These are phyloP conservation scores for Dromius quadrimaculatus DNA, from an alignment of 2,888 invertebrate species.

Conservation along the genomic window DNA sequence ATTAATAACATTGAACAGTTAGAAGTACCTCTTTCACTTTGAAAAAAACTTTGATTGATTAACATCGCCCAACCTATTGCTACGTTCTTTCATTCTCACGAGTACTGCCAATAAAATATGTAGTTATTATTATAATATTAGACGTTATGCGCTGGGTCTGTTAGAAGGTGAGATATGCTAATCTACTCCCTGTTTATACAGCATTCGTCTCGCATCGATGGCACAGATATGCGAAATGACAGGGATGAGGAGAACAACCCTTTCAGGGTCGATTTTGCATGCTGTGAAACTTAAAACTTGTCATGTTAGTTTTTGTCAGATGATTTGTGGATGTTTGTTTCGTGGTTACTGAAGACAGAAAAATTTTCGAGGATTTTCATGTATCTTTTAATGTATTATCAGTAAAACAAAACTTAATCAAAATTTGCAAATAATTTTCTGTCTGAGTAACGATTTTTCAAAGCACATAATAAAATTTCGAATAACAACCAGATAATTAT, in stretches of 20 bases:
- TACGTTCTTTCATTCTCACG: too few species aligned
- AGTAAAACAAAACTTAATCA: too few species aligned
- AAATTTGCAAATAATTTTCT: too few species aligned
- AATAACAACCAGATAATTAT: too few species aligned
- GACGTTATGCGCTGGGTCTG: slow-evolving; percentile 25
- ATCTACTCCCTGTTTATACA: slow-evolving; percentile 42
- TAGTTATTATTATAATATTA: slow-evolving; percentile 48
- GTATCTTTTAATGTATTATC: too few species aligned
- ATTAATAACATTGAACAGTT: slow-evolving; percentile 27
- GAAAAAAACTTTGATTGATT: slow-evolving; percentile 25
- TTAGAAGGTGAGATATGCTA: slow-evolving; percentile 37
- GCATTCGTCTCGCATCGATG: slow-evolving; percentile 35
- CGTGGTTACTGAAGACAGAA: background rate
- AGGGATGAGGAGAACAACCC: slow-evolving; percentile 3
- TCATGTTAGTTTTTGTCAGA: slow-evolving; percentile 1
- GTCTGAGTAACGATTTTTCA: too few species aligned
- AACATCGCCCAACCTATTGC: slow-evolving; percentile 9
- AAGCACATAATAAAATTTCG: too few species aligned
- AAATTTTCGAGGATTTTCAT: too few species aligned
- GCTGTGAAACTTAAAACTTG: slow-evolving; percentile 6
- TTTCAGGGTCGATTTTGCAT: slow-evolving; percentile 2
- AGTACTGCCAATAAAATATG: slow-evolving; percentile 39
- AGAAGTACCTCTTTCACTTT: slow-evolving; percentile 11
- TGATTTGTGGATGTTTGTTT: slow-evolving; percentile 29
- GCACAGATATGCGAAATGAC: background rate